A percentile compares a stretch with the other conserved stretches of the same genome.
Conservation (phyloP, 2,888 invertebrate species). For the Phaedon cochleariae region DNA sequence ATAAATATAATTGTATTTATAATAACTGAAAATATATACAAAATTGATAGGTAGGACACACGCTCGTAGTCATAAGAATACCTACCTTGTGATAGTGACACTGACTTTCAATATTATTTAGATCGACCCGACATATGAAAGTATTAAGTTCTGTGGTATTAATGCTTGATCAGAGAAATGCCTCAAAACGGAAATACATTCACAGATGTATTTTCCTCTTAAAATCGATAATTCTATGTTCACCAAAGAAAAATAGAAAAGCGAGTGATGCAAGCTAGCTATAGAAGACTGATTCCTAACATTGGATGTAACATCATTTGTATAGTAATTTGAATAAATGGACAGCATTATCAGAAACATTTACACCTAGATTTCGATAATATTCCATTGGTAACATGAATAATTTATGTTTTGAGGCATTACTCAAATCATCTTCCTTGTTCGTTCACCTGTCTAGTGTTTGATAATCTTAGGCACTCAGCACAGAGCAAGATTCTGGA, state of each 20-base stretch:
- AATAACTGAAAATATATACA: slow-evolving; percentile 57
- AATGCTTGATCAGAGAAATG: slow-evolving; percentile 38
- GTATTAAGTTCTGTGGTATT: too few species aligned
- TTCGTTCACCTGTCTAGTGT: slow-evolving; percentile 56
- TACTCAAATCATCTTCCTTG: slow-evolving; percentile 39
- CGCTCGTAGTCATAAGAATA: slow-evolving; percentile 59
- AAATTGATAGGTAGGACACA: slow-evolving; percentile 56
- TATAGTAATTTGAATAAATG: too few species aligned
- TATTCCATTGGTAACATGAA: too few species aligned
- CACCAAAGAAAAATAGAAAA: too few species aligned
- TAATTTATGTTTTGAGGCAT: too few species aligned
- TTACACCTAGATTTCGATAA: too few species aligned
- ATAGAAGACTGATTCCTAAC: too few species aligned
- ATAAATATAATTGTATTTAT: slow-evolving; percentile 59
- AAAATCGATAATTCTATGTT: too few species aligned
- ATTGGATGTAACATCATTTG: too few species aligned
- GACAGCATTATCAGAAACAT: too few species aligned
- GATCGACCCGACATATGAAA: slow-evolving; percentile 47
- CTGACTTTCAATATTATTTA: slow-evolving; percentile 55
- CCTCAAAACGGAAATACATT: slow-evolving; percentile 40
- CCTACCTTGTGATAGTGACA: slow-evolving; percentile 44
- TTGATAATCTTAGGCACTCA: slow-evolving; percentile 57
- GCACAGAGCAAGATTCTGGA: slow-evolving; percentile 60
- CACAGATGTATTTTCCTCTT: slow-evolving; percentile 15
- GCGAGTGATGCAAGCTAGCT: too few species aligned